These are phyloP conservation scores for Atherix ibis DNA, from an alignment of 2,888 invertebrate species.

Conservation along the genomic window DNA sequence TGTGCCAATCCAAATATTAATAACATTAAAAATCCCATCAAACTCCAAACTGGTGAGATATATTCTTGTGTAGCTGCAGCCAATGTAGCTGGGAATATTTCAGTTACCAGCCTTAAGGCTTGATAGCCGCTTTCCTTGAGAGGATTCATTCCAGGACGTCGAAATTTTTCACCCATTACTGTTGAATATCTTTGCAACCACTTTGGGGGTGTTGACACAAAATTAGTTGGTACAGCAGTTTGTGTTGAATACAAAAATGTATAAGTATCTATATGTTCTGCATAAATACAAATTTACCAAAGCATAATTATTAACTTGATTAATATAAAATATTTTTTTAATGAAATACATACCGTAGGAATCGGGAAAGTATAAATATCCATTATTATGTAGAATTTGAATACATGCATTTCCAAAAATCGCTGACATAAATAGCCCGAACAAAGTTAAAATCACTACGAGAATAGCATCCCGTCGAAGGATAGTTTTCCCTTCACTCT, in stretches of 20 bases:
- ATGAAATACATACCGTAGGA: slow-evolving; percentile 57
- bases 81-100: slow-evolving; percentile 74
- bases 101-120: slow-evolving; percentile 69
- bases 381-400: slow-evolving; percentile 56
- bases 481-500: slow-evolving; percentile 17
- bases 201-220: slow-evolving; percentile 34
- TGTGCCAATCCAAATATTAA: slow-evolving; percentile 79
- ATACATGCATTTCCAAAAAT: slow-evolving; percentile 71
- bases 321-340: too few relatives aligned
- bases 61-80: slow-evolving; percentile 57
- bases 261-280: slow-evolving; percentile 56
- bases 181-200: slow-evolving; percentile 28
- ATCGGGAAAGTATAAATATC: slow-evolving; percentile 61
- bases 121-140: slow-evolving; percentile 61
- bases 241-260: slow-evolving; percentile 47
- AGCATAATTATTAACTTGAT: neutral
- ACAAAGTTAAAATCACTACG: slow-evolving; percentile 53
- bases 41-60: slow-evolving; percentile 77
- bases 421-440: slow-evolving; percentile 57
- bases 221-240: slow-evolving; percentile 43
- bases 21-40: slow-evolving; percentile 68
- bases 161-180: slow-evolving; percentile 24
- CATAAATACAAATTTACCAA: slow-evolving; percentile 15
- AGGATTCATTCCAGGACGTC: slow-evolving; percentile 14
- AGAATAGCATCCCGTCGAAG: slow-evolving; percentile 46